Evolutionary conservation across 2,888 invertebrate genomes (phyloP).

Genomic region (Cephalotes varians): DNA sequence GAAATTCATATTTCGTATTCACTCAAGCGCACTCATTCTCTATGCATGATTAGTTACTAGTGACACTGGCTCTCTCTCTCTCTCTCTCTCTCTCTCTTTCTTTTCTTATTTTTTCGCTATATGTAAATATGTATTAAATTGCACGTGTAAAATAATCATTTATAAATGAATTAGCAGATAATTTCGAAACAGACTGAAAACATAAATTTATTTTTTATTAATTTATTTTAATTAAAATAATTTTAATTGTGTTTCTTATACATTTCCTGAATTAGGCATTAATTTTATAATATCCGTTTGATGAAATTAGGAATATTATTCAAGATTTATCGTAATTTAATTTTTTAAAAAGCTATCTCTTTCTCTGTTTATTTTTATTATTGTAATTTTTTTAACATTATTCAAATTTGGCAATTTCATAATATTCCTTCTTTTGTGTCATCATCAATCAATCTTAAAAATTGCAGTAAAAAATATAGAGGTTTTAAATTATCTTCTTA

Average conservation of each 20-base stretch:
- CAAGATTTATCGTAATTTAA: neutral
- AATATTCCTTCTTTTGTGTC: neutral
- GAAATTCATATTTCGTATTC: constrained; percentile 26
- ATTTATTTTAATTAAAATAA: constrained; percentile 2
- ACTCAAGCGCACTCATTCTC: constrained; percentile 3
- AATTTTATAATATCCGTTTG: neutral
- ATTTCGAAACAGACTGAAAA: neutral
- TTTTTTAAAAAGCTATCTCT: neutral
- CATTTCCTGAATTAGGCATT: neutral
- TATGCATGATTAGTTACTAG: neutral
- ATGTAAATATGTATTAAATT: neutral
- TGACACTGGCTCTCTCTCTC: neutral
- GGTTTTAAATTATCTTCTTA: neutral
- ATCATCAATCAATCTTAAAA: neutral
- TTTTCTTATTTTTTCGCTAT: neutral
- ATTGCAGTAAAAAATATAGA: neutral
- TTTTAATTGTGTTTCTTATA: neutral
- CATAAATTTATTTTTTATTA: no score
- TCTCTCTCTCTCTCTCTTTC: no score
- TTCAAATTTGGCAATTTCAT: neutral
- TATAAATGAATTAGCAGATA: neutral
- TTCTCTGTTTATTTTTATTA: neutral
- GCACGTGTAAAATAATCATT: neutral
- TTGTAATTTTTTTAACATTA: neutral
- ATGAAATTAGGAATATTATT: neutral